phyloP scores from a whole-genome alignment of 1,140 invertebrate species.

The Semibalanus balanoides region DNA sequence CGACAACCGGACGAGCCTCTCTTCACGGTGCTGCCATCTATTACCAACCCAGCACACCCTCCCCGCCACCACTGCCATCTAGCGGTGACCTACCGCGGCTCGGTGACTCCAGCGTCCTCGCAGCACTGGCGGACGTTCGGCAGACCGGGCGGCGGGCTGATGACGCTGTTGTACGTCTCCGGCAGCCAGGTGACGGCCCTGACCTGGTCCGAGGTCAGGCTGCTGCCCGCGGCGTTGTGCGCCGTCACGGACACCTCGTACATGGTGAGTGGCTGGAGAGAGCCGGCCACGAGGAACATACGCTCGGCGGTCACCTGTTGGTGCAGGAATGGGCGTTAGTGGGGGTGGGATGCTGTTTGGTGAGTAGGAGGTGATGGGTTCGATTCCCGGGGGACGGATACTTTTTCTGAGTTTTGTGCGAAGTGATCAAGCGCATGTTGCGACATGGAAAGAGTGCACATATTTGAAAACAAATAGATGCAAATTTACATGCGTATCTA shows the following conservation, averaged over 20 bases:
- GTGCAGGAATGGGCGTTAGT: background rate
- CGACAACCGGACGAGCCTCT: too few relatives aligned
- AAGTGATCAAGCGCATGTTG: too few relatives aligned
- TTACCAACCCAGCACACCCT: too few relatives aligned
- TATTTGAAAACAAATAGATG: too few relatives aligned
- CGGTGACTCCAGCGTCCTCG: constrained; percentile 48
- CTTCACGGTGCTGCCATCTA: constrained; percentile 6
- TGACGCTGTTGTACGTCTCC: constrained; percentile 35
- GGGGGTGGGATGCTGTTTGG: background rate
- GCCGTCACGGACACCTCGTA: constrained; percentile 59
- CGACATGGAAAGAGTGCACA: too few relatives aligned
- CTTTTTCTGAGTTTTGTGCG: too few relatives aligned
- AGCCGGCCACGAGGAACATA: constrained; percentile 31
- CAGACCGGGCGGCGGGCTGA: constrained; percentile 39
- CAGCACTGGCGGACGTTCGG: constrained; percentile 60
- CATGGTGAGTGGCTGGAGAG: constrained; percentile 56
- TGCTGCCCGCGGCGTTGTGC: constrained; percentile 53
- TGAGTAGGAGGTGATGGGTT: too few relatives aligned
- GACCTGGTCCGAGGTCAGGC: constrained; percentile 53
- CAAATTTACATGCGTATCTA: too few relatives aligned
- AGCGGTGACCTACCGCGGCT: constrained; percentile 38
- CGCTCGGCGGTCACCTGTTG: background rate
- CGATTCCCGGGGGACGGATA: too few relatives aligned
- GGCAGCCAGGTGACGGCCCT: constrained; percentile 48
- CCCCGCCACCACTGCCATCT: too few relatives aligned